Conservation (phyloP, 2,888 invertebrate species). For the Rhamphomyia laevipes region DNA sequence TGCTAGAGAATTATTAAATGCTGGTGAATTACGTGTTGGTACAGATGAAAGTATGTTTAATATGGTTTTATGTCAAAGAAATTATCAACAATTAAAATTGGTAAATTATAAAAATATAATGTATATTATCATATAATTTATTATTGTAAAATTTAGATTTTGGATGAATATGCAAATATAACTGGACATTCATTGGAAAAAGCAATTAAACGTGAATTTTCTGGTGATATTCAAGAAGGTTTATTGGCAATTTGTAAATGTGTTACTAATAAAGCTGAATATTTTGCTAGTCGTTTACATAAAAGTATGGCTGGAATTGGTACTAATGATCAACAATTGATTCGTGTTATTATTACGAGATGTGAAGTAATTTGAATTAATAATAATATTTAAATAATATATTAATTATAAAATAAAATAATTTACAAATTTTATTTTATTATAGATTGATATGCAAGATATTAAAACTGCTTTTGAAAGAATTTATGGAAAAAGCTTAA, state of each 20-base stretch:
- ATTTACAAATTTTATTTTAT: background rate
- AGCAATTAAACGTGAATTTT: slow-evolving; percentile 73
- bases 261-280: slow-evolving; percentile 65
- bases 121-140: slow-evolving; percentile 4
- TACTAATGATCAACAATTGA: slow-evolving; percentile 75
- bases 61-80: slow-evolving; percentile 68
- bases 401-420: background rate
- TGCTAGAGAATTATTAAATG: slow-evolving; percentile 66
- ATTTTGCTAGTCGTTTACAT: slow-evolving; percentile 77
- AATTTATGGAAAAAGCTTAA: slow-evolving; percentile 62
- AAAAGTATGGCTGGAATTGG: slow-evolving; percentile 84
- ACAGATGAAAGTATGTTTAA: slow-evolving; percentile 84
- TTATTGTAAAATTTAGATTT: slow-evolving; percentile 22
- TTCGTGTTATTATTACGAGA: slow-evolving; percentile 72
- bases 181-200: slow-evolving; percentile 71
- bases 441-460: slow-evolving; percentile 64
- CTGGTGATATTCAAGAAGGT: slow-evolving; percentile 68
- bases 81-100: slow-evolving; percentile 46
- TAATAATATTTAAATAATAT: too few species aligned
- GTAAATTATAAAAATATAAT: slow-evolving; percentile 17
- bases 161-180: slow-evolving; percentile 42
- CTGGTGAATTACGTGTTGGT: slow-evolving; percentile 56
- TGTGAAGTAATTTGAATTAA: slow-evolving; percentile 42
- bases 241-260: slow-evolving; percentile 70
- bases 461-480: slow-evolving; percentile 68